Percentiles rank a stretch among this genome's conserved stretches.
Conservation (phyloP, 2,888 invertebrate species). For the Pachycephus smyrnensis region DNA sequence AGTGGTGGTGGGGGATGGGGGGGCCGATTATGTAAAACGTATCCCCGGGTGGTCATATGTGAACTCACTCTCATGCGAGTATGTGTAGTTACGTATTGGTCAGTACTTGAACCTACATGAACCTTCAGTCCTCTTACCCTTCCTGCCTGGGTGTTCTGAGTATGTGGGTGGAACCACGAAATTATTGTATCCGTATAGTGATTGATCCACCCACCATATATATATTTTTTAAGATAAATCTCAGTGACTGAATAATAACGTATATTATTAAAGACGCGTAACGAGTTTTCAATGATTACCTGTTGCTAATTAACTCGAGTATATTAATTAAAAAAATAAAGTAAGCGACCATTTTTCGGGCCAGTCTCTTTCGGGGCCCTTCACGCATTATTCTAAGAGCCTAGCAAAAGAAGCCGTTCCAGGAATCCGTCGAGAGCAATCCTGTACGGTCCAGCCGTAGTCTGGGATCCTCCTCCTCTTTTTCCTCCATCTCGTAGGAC, state of each 20-base stretch:
- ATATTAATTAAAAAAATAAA: background rate
- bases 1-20: background rate
- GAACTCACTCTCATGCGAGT: conserved; percentile 24
- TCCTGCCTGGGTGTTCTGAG: conserved; percentile 25
- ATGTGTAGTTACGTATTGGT: background rate
- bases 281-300: background rate
- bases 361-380: background rate
- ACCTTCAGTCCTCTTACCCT: conserved; percentile 10
- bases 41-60: conserved; percentile 46
- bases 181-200: conserved; percentile 1
- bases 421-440: conserved; percentile 29
- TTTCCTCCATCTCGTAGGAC: background rate
- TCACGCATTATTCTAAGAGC: background rate
- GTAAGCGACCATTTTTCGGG: background rate
- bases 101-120: background rate
- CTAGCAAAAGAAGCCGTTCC: conserved; percentile 42
- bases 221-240: background rate
- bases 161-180: conserved; percentile 33
- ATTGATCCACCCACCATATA: background rate
- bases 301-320: background rate
- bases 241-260: background rate
- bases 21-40: conserved; percentile 51
- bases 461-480: background rate
- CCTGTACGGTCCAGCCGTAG: background rate
- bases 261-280: background rate